A percentile compares a stretch with the other conserved stretches of the same genome.
phyloP scores from a whole-genome alignment of 2,888 invertebrate species.

The Drosophila pseudotalamancana region DNA sequence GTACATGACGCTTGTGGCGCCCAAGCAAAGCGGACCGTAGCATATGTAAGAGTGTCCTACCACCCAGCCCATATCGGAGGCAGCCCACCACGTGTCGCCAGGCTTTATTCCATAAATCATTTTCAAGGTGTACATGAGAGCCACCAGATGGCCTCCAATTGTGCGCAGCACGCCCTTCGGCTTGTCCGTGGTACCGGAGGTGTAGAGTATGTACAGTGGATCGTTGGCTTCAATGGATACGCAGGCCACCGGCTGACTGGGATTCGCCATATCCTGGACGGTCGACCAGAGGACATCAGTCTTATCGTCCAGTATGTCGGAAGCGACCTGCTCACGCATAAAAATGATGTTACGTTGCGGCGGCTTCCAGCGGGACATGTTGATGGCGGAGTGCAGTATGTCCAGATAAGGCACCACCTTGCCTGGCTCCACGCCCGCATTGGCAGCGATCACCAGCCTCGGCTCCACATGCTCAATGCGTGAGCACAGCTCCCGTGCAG shows the following conservation, averaged over 20 bases:
- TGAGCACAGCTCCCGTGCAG: conserved; percentile 93
- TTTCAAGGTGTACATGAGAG: conserved; percentile 93
- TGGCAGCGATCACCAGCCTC: conserved; percentile 94
- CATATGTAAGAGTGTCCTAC: conserved; percentile 98
- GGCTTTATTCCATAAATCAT: conserved; percentile 91
- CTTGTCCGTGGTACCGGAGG: conserved; percentile 93
- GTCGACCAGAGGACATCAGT: conserved; percentile 92
- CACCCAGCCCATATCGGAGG: conserved; percentile 91
- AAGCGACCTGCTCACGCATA: conserved; percentile 89
- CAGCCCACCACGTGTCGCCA: conserved; percentile 96
- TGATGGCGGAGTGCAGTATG: conserved; percentile 87
- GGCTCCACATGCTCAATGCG: conserved; percentile 95
- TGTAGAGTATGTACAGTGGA: conserved; percentile 95
- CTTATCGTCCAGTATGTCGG: conserved; percentile 86
- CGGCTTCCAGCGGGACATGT: conserved; percentile 89
- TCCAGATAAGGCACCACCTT: conserved; percentile 87
- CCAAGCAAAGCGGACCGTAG: conserved; percentile 93
- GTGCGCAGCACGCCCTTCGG: conserved; percentile 93
- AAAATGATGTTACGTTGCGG: conserved; percentile 90
- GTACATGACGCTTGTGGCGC: conserved; percentile 91
- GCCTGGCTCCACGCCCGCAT: conserved; percentile 95
- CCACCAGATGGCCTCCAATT: conserved; percentile 94
- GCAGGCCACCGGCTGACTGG: conserved; percentile 88
- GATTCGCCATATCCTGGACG: conserved; percentile 85
- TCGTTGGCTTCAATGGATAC: conserved; percentile 95